These are phyloP conservation scores for Scaptomyza cyrtandrae DNA, from an alignment of 2,888 invertebrate species.

Conservation along the genomic window DNA sequence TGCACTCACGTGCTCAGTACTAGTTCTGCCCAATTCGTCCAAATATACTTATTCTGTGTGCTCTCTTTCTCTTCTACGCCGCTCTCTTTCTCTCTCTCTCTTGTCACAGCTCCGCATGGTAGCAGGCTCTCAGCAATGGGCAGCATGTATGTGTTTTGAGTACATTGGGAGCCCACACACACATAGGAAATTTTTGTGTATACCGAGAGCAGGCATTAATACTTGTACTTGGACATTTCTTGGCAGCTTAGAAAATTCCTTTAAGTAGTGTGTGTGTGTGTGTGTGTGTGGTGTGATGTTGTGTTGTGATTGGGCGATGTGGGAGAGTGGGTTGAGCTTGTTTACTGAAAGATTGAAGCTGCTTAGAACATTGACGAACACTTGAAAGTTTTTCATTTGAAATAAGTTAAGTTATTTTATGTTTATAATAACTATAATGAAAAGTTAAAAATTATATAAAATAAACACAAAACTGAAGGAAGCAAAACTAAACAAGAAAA, in stretches of 20 bases:
- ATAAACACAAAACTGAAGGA: neutral
- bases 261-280: neutral
- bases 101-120: conserved; percentile 12
- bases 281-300: neutral
- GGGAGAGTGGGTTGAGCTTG: no score
- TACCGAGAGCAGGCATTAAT: conserved; percentile 16
- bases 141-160: conserved; percentile 4
- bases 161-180: conserved; percentile 10
- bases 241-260: neutral
- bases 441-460: neutral
- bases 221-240: conserved; percentile 28
- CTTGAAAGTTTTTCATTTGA: neutral
- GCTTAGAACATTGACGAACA: neutral
- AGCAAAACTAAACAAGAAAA: neutral
- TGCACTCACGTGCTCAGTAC: conserved; percentile 40
- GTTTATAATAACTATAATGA: neutral
- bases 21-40: conserved; percentile 22
- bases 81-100: conserved; percentile 28
- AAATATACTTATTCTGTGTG: conserved; percentile 5
- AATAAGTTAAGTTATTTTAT: neutral
- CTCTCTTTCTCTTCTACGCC: conserved; percentile 20
- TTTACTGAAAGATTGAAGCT: neutral
- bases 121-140: conserved; percentile 56
- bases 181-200: conserved; percentile 7
- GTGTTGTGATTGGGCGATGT: no score